Evolutionary conservation across 2,113 vertebrate species (phyloP).

Genomic region (Neolamprologus fasciatus): DNA sequence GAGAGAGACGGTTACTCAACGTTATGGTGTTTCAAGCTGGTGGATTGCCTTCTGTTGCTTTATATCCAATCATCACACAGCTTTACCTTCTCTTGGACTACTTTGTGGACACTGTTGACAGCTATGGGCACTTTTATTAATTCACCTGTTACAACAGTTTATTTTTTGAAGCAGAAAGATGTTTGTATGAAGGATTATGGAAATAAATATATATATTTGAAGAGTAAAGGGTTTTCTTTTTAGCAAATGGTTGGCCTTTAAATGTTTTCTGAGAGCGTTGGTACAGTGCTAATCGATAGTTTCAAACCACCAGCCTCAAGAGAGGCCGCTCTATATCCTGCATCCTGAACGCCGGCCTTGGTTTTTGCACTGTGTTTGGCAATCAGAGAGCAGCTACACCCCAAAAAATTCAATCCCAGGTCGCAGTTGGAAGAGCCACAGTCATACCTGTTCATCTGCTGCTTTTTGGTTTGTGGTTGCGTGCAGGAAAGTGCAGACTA

Average conservation of each 20-base stretch:
- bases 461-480: not conserved
- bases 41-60: constrained; percentile 9
- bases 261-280: not conserved
- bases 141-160: constrained; percentile 39
- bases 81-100: constrained; percentile 20
- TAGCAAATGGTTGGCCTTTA: not conserved
- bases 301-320: not conserved
- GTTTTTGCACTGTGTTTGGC: not conserved
- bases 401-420: not conserved
- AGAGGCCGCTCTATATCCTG: not conserved
- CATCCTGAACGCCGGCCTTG: not conserved
- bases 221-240: not conserved
- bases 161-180: constrained; percentile 36
- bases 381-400: not conserved
- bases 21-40: not conserved
- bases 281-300: not conserved
- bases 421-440: not conserved
- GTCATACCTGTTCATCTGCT: not conserved
- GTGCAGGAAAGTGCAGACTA: not conserved
- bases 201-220: constrained; percentile 72
- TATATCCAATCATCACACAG: constrained; percentile 22
- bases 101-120: constrained; percentile 7
- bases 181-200: constrained; percentile 56
- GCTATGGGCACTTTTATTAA: constrained; percentile 47
- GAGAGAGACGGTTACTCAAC: not conserved